Base-by-base conservation (phyloP, 2,797 vertebrate species). In the Paguma larvata region DNA sequence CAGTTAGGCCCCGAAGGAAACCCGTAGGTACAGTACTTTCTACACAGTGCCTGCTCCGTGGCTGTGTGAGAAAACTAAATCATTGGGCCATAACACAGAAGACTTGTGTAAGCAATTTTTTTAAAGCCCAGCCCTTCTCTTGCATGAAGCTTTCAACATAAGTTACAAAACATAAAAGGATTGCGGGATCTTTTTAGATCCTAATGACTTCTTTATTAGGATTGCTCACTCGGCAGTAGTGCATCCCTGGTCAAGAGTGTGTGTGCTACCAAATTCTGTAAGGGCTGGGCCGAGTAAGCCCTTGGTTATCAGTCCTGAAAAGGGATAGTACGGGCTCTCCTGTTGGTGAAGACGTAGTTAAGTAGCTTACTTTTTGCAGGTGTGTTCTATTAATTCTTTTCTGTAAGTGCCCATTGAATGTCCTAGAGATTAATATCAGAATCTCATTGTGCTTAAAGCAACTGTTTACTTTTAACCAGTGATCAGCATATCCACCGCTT, bases 391-490 rank as follows among this genome's bases (percentile, higher is more conserved):
- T 85, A 48, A 21, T 88, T 85, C 46, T 94, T 73, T 88, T 53
- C 44, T 3, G 0, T 85, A 48, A 62, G 41, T 38, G 63, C 85
- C 70, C n/a, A 8, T 48, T 82, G 72, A 56, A 14, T 68, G 15
- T 84, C 56, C 88, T 91, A 4, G 80, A 91, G 53, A 68, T 86
- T 79, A 80, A 44, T 21, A 89, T 73, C 65, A 68, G 44, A 38
- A 87, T 94, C 59, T 89, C 15, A 32, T 51, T 90, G 21, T 65
- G 48, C 73, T 92, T 92, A 30, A 94, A 92, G 68, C 19, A 88
- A 48, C 62, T 14, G 4, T 86, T 94, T 85, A 70, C 48, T 94
- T 95, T 80, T 4, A 34, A 85, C 67, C 82, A 85, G 38, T 80
- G 15, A 67, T 77, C 79, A 25, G 23, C 41, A 15, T 68, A 34